A percentile compares a stretch with the other conserved stretches of the same genome.
These are phyloP conservation scores for Ctenodactylus gundi DNA, from an alignment of 2,113 vertebrate species.

Conservation along the genomic window DNA sequence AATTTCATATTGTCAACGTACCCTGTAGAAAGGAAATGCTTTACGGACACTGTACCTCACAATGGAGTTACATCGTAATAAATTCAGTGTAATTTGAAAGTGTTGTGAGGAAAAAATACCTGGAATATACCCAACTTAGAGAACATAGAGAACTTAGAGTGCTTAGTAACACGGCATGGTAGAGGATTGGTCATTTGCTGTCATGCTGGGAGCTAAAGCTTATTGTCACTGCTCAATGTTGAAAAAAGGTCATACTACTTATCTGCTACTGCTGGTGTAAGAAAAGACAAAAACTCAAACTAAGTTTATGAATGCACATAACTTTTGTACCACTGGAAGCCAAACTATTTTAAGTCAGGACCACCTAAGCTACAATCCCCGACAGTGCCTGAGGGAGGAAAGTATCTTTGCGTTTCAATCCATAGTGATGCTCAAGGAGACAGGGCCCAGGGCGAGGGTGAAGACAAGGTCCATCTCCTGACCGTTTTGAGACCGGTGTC, in stretches of 20 bases:
- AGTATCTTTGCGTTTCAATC: fast-evolving
- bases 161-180: neutral
- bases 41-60: neutral
- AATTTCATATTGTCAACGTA: neutral
- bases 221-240: neutral
- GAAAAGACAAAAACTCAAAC: neutral
- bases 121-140: neutral
- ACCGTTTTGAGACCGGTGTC: neutral
- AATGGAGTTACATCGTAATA: neutral
- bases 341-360: neutral
- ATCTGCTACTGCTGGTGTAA: no score
- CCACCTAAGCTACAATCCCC: neutral
- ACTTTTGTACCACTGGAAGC: neutral
- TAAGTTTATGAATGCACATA: no score
- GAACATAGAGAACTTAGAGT: neutral
- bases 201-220: neutral
- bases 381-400: neutral
- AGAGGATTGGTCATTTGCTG: neutral
- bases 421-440: fast-evolving
- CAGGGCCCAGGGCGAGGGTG: fast-evolving
- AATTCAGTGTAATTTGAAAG: neutral
- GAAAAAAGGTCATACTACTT: neutral
- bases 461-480: neutral
- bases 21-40: neutral
- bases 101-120: neutral